Percentiles rank a stretch among this genome's conserved stretches.
phyloP scores from a whole-genome alignment of 2,888 invertebrate genomes.

The Panzeria rudis region DNA sequence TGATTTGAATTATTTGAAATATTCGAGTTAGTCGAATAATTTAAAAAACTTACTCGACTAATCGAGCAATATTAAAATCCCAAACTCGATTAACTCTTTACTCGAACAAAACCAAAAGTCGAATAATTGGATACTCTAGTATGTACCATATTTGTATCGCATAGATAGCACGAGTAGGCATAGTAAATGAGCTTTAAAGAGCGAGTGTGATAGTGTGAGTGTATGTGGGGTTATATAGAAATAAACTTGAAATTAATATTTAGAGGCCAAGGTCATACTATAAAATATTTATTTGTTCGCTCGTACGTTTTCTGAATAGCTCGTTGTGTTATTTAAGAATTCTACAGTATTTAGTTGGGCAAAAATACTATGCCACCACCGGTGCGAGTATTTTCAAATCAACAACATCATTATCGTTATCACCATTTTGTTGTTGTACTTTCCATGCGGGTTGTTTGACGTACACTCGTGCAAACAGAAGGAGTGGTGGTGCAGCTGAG shows the following conservation, averaged over 20 bases:
- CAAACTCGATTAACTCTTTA: too few species aligned
- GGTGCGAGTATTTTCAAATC: not conserved
- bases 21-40: too few species aligned
- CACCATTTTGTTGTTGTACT: not conserved
- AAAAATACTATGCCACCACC: not conserved
- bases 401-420: constrained; percentile 32
- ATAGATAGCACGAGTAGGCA: not conserved
- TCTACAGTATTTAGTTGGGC: not conserved
- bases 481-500: constrained; percentile 11
- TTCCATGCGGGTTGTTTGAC: constrained; percentile 43
- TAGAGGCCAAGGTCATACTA: constrained; percentile 74
- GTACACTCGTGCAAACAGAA: not conserved
- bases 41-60: too few species aligned
- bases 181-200: constrained; percentile 1
- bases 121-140: too few species aligned
- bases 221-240: constrained; percentile 35
- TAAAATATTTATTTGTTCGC: constrained; percentile 37
- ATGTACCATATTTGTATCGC: not conserved
- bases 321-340: not conserved
- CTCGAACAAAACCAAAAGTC: too few species aligned
- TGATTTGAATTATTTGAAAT: too few species aligned
- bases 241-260: constrained; percentile 72
- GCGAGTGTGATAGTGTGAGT: not conserved
- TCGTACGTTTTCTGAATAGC: constrained; percentile 7
- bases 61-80: too few species aligned